Percentiles rank a stretch among this genome's conserved stretches.
These are phyloP conservation scores for Drosophila paulistorum DNA, from an alignment of 1,140 invertebrate genomes.

Conservation along the genomic window DNA sequence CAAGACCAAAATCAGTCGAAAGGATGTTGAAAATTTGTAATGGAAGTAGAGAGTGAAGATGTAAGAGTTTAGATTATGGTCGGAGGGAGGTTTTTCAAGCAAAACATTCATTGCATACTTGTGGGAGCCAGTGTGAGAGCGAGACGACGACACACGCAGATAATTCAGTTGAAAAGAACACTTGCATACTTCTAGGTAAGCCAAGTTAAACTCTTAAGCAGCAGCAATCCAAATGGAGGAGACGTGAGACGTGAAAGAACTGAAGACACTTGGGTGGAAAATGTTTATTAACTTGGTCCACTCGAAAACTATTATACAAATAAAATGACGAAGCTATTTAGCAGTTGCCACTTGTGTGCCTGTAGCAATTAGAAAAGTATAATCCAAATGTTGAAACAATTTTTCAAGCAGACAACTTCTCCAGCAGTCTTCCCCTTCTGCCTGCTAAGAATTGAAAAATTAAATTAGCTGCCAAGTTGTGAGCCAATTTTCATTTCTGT, in stretches of 20 bases:
- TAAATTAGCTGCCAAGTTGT: constrained; percentile 75
- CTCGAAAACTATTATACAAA: neutral
- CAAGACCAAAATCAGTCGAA: neutral
- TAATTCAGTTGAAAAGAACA: neutral
- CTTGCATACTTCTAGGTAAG: constrained; percentile 4
- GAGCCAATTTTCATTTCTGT: constrained; percentile 73
- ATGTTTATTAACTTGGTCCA: constrained; percentile 11
- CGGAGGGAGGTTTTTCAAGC: constrained; percentile 20
- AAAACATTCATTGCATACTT: constrained; percentile 29
- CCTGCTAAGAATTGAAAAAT: constrained; percentile 31
- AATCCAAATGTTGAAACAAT: constrained; percentile 3
- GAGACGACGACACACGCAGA: neutral
- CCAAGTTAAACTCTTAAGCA: neutral
- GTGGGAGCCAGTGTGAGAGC: neutral
- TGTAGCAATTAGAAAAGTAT: constrained; percentile 51
- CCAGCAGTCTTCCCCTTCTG: no score
- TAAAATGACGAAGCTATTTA: constrained; percentile 15
- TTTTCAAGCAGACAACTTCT: no score
- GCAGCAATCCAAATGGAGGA: no score
- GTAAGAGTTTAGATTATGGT: constrained; percentile 22
- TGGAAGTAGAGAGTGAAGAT: constrained; percentile 11
- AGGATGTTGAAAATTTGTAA: constrained; percentile 39
- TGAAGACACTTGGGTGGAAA: neutral
- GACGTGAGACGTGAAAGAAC: no score
- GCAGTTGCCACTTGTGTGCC: constrained; percentile 39